phyloP scores from a whole-genome alignment of 2,888 invertebrate species.

The Notocelia uddmanniana region DNA sequence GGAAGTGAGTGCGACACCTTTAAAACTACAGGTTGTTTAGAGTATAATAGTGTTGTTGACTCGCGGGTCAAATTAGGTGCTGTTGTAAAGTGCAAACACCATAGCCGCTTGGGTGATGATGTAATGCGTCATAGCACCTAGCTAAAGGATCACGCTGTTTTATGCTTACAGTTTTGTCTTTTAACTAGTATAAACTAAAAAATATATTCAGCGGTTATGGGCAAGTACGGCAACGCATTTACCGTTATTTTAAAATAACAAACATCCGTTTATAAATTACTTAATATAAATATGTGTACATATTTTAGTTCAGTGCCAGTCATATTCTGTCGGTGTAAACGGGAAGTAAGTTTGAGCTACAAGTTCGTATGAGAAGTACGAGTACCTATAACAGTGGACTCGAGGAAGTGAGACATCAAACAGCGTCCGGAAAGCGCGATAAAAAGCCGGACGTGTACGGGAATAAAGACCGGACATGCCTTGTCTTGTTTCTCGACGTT shows the following conservation, averaged over 20 bases:
- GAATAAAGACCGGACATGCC: conserved; percentile 42
- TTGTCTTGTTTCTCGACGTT: conserved; percentile 25
- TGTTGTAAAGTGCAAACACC: conserved; percentile 8
- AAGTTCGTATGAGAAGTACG: conserved; percentile 4
- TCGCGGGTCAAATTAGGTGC: conserved; percentile 20
- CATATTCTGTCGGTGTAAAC: not conserved
- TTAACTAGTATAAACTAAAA: not conserved
- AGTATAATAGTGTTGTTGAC: conserved; percentile 11
- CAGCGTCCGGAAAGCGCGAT: conserved; percentile 13
- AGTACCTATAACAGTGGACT: not conserved
- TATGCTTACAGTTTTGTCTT: not conserved
- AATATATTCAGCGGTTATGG: no score
- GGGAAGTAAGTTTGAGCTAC: not conserved
- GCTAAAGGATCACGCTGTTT: not conserved
- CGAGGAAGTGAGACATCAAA: conserved; percentile 28
- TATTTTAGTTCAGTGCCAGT: not conserved
- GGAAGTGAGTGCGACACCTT: conserved; percentile 28
- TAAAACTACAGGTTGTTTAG: not conserved
- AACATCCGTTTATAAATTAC: no score
- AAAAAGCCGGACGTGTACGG: conserved; percentile 36
- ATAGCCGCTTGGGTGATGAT: not conserved
- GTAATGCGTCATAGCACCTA: not conserved
- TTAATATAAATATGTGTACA: not conserved
- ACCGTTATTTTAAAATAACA: not conserved
- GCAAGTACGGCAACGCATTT: no score